These are phyloP conservation scores for Cyrtorhinus lividipennis DNA, from an alignment of 1,140 invertebrate genomes.

Conservation along the genomic window DNA sequence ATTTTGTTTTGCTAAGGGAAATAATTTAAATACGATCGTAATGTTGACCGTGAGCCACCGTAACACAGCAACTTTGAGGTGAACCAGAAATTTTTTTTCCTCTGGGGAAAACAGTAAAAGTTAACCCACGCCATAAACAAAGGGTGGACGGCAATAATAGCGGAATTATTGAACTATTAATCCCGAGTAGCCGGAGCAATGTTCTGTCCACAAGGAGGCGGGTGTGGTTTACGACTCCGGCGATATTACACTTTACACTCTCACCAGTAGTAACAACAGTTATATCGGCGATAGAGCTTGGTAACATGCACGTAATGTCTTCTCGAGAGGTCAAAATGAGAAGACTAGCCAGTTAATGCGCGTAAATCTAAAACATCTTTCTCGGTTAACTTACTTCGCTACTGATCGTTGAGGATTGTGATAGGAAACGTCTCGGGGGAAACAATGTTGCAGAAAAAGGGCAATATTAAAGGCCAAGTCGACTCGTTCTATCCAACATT, in stretches of 20 bases:
- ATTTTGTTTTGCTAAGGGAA: too few species aligned
- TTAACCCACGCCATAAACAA: not conserved
- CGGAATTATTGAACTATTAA: constrained; percentile 9
- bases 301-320: not conserved
- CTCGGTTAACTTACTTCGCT: too few species aligned
- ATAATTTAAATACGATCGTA: too few species aligned
- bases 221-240: not conserved
- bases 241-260: not conserved
- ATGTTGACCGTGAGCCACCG: too few species aligned
- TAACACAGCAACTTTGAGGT: not conserved
- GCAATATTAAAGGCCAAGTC: too few species aligned
- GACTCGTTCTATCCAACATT: too few species aligned
- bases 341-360: too few species aligned
- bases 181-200: not conserved
- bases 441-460: too few species aligned
- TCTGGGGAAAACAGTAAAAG: not conserved
- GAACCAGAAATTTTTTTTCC: not conserved
- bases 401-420: too few species aligned
- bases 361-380: too few species aligned
- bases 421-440: too few species aligned
- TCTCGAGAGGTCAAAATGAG: too few species aligned
- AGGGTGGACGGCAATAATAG: not conserved
- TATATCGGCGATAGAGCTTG: not conserved
- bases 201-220: constrained; percentile 4
- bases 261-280: not conserved